These are phyloP conservation scores for Sapayoa aenigma DNA, from an alignment of 2,113 vertebrate species.

Conservation along the genomic window DNA sequence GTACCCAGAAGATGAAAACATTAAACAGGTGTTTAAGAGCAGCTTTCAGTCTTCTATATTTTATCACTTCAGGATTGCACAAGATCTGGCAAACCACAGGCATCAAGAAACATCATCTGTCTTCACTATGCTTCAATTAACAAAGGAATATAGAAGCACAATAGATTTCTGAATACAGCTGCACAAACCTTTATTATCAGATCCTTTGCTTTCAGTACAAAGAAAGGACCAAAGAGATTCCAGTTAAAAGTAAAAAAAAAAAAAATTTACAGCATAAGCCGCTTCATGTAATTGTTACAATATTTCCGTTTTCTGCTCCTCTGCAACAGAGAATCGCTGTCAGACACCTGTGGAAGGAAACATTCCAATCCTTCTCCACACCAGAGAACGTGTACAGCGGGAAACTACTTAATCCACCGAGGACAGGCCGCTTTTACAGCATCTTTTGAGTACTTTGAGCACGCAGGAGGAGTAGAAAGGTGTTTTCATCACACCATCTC, in stretches of 20 bases:
- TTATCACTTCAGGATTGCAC: neutral
- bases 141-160: neutral
- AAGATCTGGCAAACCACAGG: neutral
- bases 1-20: neutral
- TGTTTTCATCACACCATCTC: neutral
- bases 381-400: accelerated
- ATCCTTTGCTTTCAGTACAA: neutral
- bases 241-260: neutral
- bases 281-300: neutral
- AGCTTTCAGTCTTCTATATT: neutral
- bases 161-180: neutral
- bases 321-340: neutral
- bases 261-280: neutral
- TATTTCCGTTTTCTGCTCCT: neutral
- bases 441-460: neutral
- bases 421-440: neutral
- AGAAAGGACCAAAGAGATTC: neutral
- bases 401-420: neutral
- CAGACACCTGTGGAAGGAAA: neutral
- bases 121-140: constrained; percentile 7
- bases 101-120: neutral
- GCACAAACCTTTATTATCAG: neutral
- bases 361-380: neutral
- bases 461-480: neutral
- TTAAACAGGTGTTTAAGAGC: neutral